Evolutionary conservation across 1,140 invertebrate genomes (phyloP), one percentile per base, ranked within the genome.

Genomic region (Drosophila insularis): DNA sequence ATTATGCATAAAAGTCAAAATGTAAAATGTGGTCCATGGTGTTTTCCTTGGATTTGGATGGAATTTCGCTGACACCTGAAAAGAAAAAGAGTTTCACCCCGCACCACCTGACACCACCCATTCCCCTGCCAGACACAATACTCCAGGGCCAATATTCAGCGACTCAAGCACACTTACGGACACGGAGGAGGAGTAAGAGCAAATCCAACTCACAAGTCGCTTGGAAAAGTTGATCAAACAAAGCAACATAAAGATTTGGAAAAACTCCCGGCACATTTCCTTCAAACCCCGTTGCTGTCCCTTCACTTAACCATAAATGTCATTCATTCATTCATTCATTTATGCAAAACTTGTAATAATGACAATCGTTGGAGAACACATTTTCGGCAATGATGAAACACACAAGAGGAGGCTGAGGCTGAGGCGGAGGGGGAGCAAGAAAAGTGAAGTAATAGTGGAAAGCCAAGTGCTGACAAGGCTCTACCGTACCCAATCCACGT

Each of bases 311-410:
- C 32, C 70, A 89, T 78, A 87, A 87, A 87, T 87, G 84, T 87
- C 80, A 86, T 85, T 85, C 78, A 80, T 78, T 79, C 76, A 62
- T 62, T 50, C 60, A 84, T 86, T 85, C 78, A 86, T 86, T 86
- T 87, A 86, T 86, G 81, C 81, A 86, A 86, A 86, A 86, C 82
- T 87, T 86, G 81, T 86, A 87, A 86, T 86, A 86, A 86, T 86
- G 81, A 86, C 81, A 81, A 81, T 76, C 75, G 66, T 74, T 56
- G 54, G 6, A 56, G 37, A 60, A 40, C 35, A 50, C 43, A 50
- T 60, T 39, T 64, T 66, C 40, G 46, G 60, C 58, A 40, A 54
- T 27, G 27, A 27, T 27, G 27, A 27, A 31, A 32, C 54, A 21
- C 14, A 40, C 58, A 55, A 37, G 11, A 8, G 10, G 21, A 40